Conservation (phyloP, 2,113 vertebrate species). For the Oncorhynchus kisutch region DNA sequence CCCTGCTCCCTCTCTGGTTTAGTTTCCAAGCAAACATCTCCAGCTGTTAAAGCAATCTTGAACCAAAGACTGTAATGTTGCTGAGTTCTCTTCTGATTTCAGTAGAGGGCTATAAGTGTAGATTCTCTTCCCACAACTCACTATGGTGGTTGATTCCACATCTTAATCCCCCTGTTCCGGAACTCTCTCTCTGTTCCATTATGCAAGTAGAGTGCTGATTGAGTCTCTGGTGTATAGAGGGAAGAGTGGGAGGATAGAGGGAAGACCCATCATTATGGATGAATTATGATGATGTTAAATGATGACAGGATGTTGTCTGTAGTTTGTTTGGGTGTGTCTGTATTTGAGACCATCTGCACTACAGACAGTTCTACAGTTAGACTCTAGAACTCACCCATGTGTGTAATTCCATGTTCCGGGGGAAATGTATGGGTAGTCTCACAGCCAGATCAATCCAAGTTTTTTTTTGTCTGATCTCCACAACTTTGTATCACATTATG, state of each 20-base stretch:
- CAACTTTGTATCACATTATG: too few relatives aligned
- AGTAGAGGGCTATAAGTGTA: background rate
- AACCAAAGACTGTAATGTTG: background rate
- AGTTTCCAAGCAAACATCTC: background rate
- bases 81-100: background rate
- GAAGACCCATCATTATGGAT: constrained; percentile 14
- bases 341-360: constrained; percentile 1
- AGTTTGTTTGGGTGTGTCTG: background rate
- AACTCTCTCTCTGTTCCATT: constrained; percentile 2
- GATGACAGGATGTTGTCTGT: background rate
- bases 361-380: background rate
- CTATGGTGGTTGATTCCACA: background rate
- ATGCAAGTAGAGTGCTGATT: background rate
- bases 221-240: background rate
- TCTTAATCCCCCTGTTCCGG: background rate
- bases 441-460: too few relatives aligned
- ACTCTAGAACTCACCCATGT: background rate
- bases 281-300: constrained; percentile 43
- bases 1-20: background rate
- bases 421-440: too few relatives aligned
- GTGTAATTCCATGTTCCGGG: background rate
- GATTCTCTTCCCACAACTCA: background rate
- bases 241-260: background rate
- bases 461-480: too few relatives aligned
- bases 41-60: background rate